These are phyloP conservation scores for Calyptomena viridis DNA, from an alignment of 2,113 vertebrate genomes.

Conservation along the genomic window DNA sequence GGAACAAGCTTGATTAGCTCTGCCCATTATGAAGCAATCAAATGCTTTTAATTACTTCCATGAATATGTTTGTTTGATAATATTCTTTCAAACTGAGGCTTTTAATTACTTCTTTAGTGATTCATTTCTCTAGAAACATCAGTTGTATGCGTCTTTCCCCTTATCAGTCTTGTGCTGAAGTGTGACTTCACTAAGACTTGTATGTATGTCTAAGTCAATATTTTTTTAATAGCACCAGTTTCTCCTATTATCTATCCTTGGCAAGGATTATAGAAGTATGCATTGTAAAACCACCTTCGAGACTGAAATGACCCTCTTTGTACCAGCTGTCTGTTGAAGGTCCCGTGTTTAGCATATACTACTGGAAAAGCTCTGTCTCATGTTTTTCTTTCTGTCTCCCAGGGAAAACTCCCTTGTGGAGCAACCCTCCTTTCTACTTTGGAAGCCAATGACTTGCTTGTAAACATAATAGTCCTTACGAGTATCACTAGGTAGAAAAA, in stretches of 20 bases:
- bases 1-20: slow-evolving; percentile 34
- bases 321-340: neutral
- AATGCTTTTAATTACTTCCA: slow-evolving; percentile 57
- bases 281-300: neutral
- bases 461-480: neutral
- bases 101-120: slow-evolving; percentile 40
- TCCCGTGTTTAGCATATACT: neutral
- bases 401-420: slow-evolving; percentile 15
- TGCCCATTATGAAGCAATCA: slow-evolving; percentile 48
- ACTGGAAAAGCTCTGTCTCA: neutral
- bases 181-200: neutral
- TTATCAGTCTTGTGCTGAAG: neutral
- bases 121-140: slow-evolving; percentile 30
- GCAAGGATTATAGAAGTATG: neutral
- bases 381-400: slow-evolving; percentile 17
- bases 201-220: neutral
- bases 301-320: neutral
- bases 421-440: neutral
- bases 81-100: slow-evolving; percentile 22
- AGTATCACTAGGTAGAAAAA: neutral
- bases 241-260: neutral
- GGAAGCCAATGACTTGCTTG: slow-evolving; percentile 5
- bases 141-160: neutral
- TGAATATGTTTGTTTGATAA: slow-evolving; percentile 51
- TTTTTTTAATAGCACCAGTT: neutral